Evolutionary conservation across 2,888 invertebrate species (phyloP), one percentile per base, ranked within the genome.

Genomic region (Celastrina argiolus): DNA sequence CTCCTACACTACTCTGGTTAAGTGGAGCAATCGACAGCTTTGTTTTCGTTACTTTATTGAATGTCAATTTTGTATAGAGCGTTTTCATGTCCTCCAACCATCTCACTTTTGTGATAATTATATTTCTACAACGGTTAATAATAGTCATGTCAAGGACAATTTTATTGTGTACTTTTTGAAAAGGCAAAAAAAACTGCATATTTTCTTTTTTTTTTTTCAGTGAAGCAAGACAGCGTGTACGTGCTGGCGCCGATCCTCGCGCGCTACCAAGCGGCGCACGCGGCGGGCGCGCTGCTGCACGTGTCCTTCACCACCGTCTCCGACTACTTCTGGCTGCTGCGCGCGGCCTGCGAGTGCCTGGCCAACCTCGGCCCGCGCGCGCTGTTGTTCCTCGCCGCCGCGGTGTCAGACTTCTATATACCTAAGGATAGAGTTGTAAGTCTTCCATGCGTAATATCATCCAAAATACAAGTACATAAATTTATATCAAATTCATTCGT

Each of bases 381-480:
- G 0, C 83, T 98, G 75, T 87, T 99, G n/a, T 99, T 98, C 84
- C 92, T 99, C 66, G 99, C 99, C 18, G 99, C 99, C 1, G 99
- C 99, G 3, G 99, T 99, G 0, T 98, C 99, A 0, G 99, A 99
- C 91, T 99, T 99, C 92, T 99, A 99, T 86, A 94, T 99, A 83
- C 99, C 99, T 59, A 94, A 95, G 73, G 95, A 95, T 81, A 93
- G 97, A 92, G 96, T 99, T 95, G 98, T 98, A 85, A 92, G 86
- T 81, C 64, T 31, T 12, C 7, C 7, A 5, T 6, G 4, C 2
- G 5, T 2, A 28, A 28, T 28, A 5, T 28, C 5, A 28, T n/a
- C n/a, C n/a, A n/a, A n/a, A n/a, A n/a, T n/a, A n/a, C n/a, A n/a
- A n/a, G n/a, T n/a, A n/a, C n/a, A n/a, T n/a, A n/a, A n/a, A n/a